These are phyloP conservation scores for Pelvicachromis taeniatus DNA, from an alignment of 2,113 vertebrate genomes.

Conservation along the genomic window DNA sequence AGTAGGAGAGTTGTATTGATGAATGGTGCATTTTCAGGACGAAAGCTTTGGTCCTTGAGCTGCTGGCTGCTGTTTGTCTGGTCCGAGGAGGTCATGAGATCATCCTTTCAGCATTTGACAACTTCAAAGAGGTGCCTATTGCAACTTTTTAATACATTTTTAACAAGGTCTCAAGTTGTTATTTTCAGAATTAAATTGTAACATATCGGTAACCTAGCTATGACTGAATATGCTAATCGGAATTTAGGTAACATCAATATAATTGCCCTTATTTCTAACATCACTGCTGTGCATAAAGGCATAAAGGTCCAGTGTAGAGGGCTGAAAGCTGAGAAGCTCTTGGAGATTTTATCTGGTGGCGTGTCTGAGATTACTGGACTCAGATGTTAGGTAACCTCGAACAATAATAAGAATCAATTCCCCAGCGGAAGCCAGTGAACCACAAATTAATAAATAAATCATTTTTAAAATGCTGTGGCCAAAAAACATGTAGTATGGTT, in stretches of 20 bases:
- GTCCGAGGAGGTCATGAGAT: conserved; percentile 97
- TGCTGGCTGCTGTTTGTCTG: conserved; percentile 93
- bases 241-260: background rate
- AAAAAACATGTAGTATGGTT: background rate
- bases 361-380: conserved; percentile 32
- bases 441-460: background rate
- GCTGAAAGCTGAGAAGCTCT: background rate
- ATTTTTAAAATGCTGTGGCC: background rate
- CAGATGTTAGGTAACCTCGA: conserved; percentile 54
- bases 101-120: conserved; percentile 96
- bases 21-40: conserved; percentile 75
- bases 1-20: background rate
- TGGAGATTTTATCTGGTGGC: conserved; percentile 18
- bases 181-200: background rate
- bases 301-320: background rate
- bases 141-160: background rate
- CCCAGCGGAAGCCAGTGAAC: conserved; percentile 36
- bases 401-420: conserved; percentile 60
- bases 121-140: conserved; percentile 92
- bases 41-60: conserved; percentile 93
- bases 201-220: background rate
- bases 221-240: background rate
- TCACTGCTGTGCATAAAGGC: background rate
- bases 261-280: background rate
- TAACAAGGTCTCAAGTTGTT: background rate